These are phyloP conservation scores for Nomada lathburiana DNA, from an alignment of 2,888 invertebrate species.

Conservation along the genomic window DNA sequence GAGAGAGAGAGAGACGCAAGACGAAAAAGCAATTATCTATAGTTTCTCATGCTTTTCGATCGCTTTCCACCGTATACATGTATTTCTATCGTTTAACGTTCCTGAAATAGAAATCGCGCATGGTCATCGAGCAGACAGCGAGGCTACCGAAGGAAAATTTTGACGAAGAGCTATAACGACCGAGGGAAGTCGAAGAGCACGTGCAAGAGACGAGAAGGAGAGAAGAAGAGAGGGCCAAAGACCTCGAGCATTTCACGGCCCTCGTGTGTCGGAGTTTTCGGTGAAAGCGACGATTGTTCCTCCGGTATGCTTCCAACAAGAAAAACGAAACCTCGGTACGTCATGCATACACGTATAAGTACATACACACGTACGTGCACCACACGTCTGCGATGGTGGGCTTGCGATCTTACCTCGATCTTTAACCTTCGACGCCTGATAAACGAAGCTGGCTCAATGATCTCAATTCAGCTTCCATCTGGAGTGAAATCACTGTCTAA, in stretches of 20 bases:
- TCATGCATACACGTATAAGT: too few species aligned
- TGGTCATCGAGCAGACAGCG: background rate
- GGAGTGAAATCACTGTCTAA: background rate
- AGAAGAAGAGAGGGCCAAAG: slow-evolving; percentile 56
- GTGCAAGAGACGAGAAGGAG: background rate
- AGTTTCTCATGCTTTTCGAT: background rate
- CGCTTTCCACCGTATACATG: background rate
- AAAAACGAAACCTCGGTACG: slow-evolving; percentile 20
- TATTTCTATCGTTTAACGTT: background rate
- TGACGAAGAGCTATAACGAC: background rate
- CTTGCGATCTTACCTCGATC: slow-evolving; percentile 12
- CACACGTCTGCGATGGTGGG: background rate
- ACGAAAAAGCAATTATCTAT: too few species aligned
- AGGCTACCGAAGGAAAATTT: slow-evolving; percentile 1
- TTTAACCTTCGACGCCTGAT: background rate
- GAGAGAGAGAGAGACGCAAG: slow-evolving; percentile 40
- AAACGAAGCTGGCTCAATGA: background rate
- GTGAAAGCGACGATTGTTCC: slow-evolving; percentile 68
- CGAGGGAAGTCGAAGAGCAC: background rate
- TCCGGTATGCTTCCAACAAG: slow-evolving; percentile 10
- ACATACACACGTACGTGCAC: too few species aligned
- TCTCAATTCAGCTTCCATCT: background rate
- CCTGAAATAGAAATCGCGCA: background rate
- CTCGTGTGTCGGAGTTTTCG: slow-evolving; percentile 56
- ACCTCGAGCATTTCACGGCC: slow-evolving; percentile 35